These are phyloP conservation scores for Brienomyrus longianalis DNA, from an alignment of 2,113 vertebrate genomes.

Conservation along the genomic window DNA sequence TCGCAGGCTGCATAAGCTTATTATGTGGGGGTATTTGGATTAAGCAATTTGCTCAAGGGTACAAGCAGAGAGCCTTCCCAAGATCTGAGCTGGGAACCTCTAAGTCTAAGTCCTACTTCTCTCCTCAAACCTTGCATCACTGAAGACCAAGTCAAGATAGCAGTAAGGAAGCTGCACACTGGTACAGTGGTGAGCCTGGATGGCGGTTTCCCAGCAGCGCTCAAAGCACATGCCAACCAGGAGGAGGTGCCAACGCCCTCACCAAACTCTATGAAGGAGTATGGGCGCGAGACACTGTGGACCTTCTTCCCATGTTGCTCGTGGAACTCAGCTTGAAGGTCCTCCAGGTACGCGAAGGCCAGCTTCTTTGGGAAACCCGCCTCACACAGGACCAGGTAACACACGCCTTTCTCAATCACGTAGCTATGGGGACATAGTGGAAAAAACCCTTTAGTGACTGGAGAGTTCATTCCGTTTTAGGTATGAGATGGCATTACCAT, in stretches of 20 bases:
- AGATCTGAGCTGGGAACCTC: not conserved
- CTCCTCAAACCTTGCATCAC: not conserved
- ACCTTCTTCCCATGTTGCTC: conserved; percentile 96
- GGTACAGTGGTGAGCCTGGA: not conserved
- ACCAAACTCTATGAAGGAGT: conserved; percentile 99
- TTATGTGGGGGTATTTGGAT: not conserved
- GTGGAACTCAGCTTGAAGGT: conserved; percentile 92
- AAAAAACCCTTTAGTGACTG: not conserved
- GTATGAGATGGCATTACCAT: not conserved
- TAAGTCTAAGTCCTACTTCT: not conserved
- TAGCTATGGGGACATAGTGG: conserved; percentile 60
- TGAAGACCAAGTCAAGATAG: not conserved
- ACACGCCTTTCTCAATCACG: conserved; percentile 89
- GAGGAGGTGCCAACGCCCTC: conserved; percentile 39
- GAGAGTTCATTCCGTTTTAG: not conserved
- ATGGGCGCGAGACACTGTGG: conserved; percentile 87
- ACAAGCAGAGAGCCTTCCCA: not conserved
- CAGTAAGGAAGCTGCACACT: not conserved
- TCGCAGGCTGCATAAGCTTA: not conserved
- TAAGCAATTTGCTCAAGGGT: not conserved
- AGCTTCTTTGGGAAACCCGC: conserved; percentile 89
- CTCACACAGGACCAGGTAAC: conserved; percentile 92
- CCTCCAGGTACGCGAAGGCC: conserved; percentile 91
- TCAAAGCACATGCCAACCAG: not conserved
- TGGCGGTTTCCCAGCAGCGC: not conserved